Percentiles rank a stretch among this genome's conserved stretches.
Evolutionary conservation across 2,113 vertebrate species (phyloP).

Genomic region (Anarhynchus alexandrinus): DNA sequence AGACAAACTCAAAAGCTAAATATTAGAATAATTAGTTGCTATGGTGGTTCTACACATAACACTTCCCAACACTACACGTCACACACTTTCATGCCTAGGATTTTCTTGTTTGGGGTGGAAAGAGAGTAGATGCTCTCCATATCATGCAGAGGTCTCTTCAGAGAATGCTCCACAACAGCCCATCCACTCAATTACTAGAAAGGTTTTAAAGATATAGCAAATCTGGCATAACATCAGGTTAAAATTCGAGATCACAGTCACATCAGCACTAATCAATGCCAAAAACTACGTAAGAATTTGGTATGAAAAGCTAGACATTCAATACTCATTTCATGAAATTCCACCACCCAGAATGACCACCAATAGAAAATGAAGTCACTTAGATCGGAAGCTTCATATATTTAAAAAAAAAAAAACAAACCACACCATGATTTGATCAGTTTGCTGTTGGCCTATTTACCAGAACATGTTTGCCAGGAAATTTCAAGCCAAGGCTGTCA

Average conservation of each 20-base stretch:
- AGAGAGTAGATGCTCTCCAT: not conserved
- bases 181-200: not conserved
- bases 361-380: not conserved
- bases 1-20: not conserved
- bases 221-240: not conserved
- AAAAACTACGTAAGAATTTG: not conserved
- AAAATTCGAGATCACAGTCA: not conserved
- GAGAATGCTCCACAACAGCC: not conserved
- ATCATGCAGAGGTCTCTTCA: not conserved
- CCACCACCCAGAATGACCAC: not conserved
- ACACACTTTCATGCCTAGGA: not conserved
- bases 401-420: not conserved
- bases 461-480: not conserved
- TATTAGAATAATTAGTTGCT: not conserved
- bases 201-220: not conserved
- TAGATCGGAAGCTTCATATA: not conserved
- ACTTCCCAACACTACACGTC: not conserved
- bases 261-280: not conserved
- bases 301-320: not conserved
- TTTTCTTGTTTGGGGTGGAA: not conserved
- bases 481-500: not conserved
- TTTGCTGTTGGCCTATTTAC: not conserved
- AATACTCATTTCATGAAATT: not conserved
- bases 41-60: not conserved
- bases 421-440: not conserved